Conservation (phyloP, 2,888 invertebrate species). For the Chloroclysta siterata region DNA sequence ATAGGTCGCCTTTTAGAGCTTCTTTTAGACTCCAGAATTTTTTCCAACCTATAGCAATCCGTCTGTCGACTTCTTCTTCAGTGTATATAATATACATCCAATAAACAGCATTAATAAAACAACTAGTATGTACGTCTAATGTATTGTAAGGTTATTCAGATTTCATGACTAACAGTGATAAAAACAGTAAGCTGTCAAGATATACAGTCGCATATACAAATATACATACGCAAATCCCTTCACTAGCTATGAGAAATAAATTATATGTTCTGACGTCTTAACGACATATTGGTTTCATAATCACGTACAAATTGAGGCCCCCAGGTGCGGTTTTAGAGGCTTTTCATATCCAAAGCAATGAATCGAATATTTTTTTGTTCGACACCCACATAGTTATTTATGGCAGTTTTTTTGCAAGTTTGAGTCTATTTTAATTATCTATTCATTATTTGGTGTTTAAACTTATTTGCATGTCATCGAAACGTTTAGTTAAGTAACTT, state of each 20-base stretch:
- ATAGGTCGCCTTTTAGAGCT: too few relatives aligned
- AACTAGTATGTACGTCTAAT: too few relatives aligned
- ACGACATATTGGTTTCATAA: slow-evolving; percentile 59
- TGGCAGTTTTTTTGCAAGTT: slow-evolving; percentile 23
- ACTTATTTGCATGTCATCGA: slow-evolving; percentile 13
- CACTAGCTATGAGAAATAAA: slow-evolving; percentile 55
- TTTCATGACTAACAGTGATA: too few relatives aligned
- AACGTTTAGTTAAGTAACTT: slow-evolving; percentile 5
- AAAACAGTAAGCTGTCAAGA: too few relatives aligned
- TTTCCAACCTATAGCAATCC: too few relatives aligned
- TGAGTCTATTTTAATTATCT: slow-evolving; percentile 6
- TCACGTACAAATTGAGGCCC: slow-evolving; percentile 57
- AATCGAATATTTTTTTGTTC: slow-evolving; percentile 33
- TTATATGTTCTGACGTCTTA: slow-evolving; percentile 60
- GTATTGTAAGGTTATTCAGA: too few relatives aligned
- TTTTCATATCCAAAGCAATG: slow-evolving; percentile 41
- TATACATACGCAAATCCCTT: slow-evolving; percentile 3
- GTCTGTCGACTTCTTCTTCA: too few relatives aligned
- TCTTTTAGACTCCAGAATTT: too few relatives aligned
- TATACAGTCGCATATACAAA: not conserved
- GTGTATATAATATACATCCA: too few relatives aligned
- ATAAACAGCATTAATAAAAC: too few relatives aligned
- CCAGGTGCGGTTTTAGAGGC: slow-evolving; percentile 28
- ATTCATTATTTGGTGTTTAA: slow-evolving; percentile 12
- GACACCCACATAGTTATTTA: slow-evolving; percentile 18